A percentile compares a stretch with the other conserved stretches of the same genome.
These are phyloP conservation scores for Diplogasteroides magnus DNA, from an alignment of 1,140 invertebrate species.

Conservation along the genomic window DNA sequence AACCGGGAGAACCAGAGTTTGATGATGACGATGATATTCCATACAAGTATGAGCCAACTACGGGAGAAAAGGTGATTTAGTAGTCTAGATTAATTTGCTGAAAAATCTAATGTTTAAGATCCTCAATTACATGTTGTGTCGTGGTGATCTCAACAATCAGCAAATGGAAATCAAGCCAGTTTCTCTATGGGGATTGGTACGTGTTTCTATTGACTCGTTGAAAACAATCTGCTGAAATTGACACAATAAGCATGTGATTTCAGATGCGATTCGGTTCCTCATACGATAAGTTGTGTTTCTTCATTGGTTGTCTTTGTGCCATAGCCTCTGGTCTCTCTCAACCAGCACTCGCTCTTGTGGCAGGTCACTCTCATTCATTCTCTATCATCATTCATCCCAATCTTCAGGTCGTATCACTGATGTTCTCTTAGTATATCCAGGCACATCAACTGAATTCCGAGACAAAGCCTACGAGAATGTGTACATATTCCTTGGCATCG, in stretches of 20 bases:
- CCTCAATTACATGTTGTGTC: neutral
- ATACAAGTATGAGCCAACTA: neutral
- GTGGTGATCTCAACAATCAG: constrained; percentile 39
- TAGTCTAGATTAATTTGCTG: neutral
- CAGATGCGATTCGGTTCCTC: constrained; percentile 34
- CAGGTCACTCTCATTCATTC: neutral
- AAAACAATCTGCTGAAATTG: constrained; percentile 12
- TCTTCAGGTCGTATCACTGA: constrained; percentile 30
- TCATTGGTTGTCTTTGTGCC: constrained; percentile 28
- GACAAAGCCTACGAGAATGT: constrained; percentile 33
- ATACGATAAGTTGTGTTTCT: constrained; percentile 22
- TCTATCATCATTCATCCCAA: neutral
- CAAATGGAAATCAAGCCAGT: constrained; percentile 41
- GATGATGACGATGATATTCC: neutral
- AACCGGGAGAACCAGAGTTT: neutral
- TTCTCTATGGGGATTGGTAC: constrained; percentile 35
- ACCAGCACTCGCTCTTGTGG: constrained; percentile 25
- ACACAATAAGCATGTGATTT: constrained; percentile 13
- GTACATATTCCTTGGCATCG: constrained; percentile 36
- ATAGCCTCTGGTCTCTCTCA: constrained; percentile 27
- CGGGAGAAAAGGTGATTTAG: neutral
- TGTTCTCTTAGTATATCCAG: constrained; percentile 25
- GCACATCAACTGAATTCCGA: constrained; percentile 19
- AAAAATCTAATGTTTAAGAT: neutral
- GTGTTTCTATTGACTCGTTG: constrained; percentile 9